Conservation (phyloP, 2,797 vertebrate genomes). For the Acipenser transmontanus region DNA sequence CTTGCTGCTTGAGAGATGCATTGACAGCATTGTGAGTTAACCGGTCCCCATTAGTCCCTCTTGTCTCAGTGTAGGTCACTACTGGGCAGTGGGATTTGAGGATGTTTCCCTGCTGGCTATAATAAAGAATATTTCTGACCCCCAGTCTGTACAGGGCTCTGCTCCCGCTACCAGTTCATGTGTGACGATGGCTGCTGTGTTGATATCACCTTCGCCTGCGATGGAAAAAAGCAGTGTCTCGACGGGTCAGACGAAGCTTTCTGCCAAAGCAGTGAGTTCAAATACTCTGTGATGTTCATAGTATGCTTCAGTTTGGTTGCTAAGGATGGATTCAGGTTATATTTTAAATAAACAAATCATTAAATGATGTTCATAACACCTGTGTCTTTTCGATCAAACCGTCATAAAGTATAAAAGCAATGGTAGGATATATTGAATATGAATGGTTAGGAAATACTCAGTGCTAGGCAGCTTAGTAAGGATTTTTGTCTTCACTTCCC, state of each 20-base stretch:
- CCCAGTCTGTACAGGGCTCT: conserved; percentile 74
- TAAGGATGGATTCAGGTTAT: not conserved
- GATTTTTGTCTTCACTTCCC: conserved; percentile 16
- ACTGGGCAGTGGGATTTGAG: not conserved
- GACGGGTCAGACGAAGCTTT: conserved; percentile 91
- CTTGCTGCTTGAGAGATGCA: too few relatives aligned
- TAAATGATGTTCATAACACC: too few relatives aligned
- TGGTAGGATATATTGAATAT: too few relatives aligned
- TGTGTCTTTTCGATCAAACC: too few relatives aligned
- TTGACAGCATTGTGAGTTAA: too few relatives aligned
- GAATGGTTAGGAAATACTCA: too few relatives aligned
- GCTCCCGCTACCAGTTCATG: conserved; percentile 86
- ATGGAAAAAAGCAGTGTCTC: conserved; percentile 82
- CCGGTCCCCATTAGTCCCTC: too few relatives aligned
- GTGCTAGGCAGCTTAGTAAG: too few relatives aligned
- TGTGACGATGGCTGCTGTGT: conserved; percentile 92
- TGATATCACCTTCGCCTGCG: conserved; percentile 86
- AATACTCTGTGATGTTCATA: not conserved
- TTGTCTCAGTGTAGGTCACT: too few relatives aligned
- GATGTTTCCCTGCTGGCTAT: not conserved
- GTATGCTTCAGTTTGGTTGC: not conserved
- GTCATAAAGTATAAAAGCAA: too few relatives aligned
- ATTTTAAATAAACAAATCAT: too few relatives aligned
- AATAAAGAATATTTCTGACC: not conserved
- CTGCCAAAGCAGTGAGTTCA: conserved; percentile 78